phyloP scores from a whole-genome alignment of 2,113 vertebrate species.

The Catharus bicknelli region DNA sequence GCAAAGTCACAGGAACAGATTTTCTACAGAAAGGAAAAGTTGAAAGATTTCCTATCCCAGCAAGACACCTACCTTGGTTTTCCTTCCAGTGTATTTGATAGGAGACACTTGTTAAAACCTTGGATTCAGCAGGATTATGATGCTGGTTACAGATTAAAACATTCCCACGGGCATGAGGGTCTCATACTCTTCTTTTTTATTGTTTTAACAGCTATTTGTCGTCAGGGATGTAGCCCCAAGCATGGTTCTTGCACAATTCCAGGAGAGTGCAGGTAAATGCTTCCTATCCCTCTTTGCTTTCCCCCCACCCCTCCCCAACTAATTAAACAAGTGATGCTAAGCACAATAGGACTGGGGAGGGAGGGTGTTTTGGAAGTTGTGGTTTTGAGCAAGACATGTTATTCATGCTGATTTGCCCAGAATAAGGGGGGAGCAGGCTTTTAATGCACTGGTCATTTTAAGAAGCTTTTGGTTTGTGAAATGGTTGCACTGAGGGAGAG shows the following conservation, averaged over 20 bases:
- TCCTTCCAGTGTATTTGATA: conserved; percentile 49
- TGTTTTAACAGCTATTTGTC: conserved; percentile 88
- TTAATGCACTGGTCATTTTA: conserved; percentile 43
- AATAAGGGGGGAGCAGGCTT: conserved; percentile 35
- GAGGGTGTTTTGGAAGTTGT: not conserved
- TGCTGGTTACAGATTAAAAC: conserved; percentile 54
- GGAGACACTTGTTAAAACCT: conserved; percentile 36
- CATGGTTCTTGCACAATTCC: conserved; percentile 93
- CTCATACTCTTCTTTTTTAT: not conserved
- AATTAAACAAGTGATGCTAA: conserved; percentile 31
- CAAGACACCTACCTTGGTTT: conserved; percentile 27
- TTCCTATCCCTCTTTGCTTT: not conserved
- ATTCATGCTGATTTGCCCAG: conserved; percentile 62
- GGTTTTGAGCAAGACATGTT: conserved; percentile 60
- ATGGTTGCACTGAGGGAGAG: not conserved
- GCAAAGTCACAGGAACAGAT: not conserved
- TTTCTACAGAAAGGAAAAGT: not conserved
- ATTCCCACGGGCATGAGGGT: conserved; percentile 42
- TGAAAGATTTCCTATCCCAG: not conserved
- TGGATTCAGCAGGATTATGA: conserved; percentile 70
- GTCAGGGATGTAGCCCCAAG: conserved; percentile 94
- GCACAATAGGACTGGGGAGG: not conserved
- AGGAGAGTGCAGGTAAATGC: conserved; percentile 92
- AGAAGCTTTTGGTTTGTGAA: conserved; percentile 40
- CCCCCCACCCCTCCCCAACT: not conserved